Base-by-base conservation (phyloP, 2,888 invertebrate species). In the Eupithecia exiguata region DNA sequence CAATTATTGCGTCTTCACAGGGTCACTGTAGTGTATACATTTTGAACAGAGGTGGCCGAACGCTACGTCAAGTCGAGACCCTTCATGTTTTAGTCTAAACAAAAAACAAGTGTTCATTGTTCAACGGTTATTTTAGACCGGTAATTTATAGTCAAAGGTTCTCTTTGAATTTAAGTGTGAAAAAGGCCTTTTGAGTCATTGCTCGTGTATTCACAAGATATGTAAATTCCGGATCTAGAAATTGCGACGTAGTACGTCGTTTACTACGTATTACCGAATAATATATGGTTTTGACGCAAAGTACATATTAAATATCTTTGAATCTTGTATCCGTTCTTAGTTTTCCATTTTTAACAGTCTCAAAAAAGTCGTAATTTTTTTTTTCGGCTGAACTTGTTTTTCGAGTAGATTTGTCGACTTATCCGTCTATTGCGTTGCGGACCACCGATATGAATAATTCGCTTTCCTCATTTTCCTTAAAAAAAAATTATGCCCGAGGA, bases 1-100 rank as follows among this genome's bases (percentile, higher is more conserved):
- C 87, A 88, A 89, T 89, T 88, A 88, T 83, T 79, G 83, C 84
- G 80, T 84, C 80, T 81, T 82, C 68, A n/a, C 77, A 80, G 77
- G 78, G 75, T 35, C 53, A 72, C 9, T 18, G 40, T 7, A 30
- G 58, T 35, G 69, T 72, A 53, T 58, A 58, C 65, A 6, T 73
- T 53, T 72, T 63, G 58, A 68, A n/a, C 58, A 16, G 49, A 7
- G 46, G 46, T 2, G 40, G 5, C 5, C 5, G 76, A 69, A 80
- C 58, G 58, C 58, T 9, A 21, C 49, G 21, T 10, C 46, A 0
- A 21, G 9, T 53, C 12, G 25, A 58, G 58, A 58, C 25, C 58
- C 58, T 25, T 12, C n/a, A 0, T 25, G 25, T 25, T 58, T 81
- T 78, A 77, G 76, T 61, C 78, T 25, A 80, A 84, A 85, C 80